Evolutionary conservation across 1,140 invertebrate genomes (phyloP).

Genomic region (Lamellibrachia luymesi): DNA sequence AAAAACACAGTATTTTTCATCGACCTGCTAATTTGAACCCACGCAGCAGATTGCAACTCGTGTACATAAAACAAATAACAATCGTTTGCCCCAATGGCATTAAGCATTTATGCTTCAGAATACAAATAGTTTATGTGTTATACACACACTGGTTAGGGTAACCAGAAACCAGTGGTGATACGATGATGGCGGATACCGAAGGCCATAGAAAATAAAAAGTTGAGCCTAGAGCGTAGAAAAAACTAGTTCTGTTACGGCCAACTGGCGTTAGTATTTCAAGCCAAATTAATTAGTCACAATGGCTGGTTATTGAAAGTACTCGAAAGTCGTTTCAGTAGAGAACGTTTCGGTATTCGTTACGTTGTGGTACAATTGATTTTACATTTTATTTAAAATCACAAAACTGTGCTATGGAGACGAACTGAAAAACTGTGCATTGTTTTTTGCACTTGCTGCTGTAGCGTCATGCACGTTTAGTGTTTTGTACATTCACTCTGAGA

Average conservation of each 20-base stretch:
- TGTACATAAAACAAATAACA: no score
- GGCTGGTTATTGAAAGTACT: background rate
- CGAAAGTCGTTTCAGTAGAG: background rate
- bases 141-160: background rate
- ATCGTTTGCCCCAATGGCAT: background rate
- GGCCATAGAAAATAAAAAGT: no score
- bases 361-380: background rate
- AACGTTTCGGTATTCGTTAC: background rate
- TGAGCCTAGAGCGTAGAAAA: no score
- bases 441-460: no score
- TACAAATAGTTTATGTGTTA: background rate
- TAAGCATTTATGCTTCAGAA: background rate
- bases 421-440: no score
- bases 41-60: no score
- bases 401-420: no score
- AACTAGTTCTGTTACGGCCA: background rate
- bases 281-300: background rate
- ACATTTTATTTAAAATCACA: no score
- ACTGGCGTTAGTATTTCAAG: background rate
- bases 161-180: background rate
- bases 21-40: no score
- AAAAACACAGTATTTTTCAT: no score
- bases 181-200: background rate
- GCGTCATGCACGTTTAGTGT: no score
- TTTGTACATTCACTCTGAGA: no score